Percentiles rank a stretch among this genome's conserved stretches.
Evolutionary conservation across 2,797 vertebrate genomes (phyloP).

Genomic region (Acanthurus tractus): DNA sequence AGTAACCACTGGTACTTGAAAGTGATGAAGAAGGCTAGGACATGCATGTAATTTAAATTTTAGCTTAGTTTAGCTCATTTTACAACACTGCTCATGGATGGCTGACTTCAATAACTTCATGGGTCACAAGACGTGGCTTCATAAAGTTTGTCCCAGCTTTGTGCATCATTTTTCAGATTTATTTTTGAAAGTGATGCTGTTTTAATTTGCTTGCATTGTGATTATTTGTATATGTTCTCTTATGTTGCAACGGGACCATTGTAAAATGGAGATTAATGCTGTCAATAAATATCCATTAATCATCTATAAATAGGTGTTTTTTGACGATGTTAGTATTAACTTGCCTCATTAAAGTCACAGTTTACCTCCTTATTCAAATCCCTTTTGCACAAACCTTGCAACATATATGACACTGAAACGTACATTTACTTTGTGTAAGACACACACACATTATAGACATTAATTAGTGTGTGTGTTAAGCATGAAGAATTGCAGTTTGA

Average conservation of each 20-base stretch:
- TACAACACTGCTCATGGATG: no score
- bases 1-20: neutral
- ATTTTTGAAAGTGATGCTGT: neutral
- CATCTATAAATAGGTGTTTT: no score
- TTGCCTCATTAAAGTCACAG: neutral
- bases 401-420: neutral
- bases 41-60: no score
- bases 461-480: conserved; percentile 69
- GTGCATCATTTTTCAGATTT: neutral
- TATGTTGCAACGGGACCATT: neutral
- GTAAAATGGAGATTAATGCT: neutral
- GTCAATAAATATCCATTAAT: neutral
- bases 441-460: conserved; percentile 15
- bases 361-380: neutral
- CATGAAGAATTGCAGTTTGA: conserved; percentile 51
- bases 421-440: conserved; percentile 26
- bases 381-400: neutral
- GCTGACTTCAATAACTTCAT: no score
- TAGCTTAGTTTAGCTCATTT: no score
- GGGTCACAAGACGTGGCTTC: neutral
- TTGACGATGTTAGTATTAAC: neutral
- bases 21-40: neutral
- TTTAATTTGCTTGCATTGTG: neutral
- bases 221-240: no score
- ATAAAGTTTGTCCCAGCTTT: neutral